These are phyloP conservation scores for Aphaenogaster ashmeadi DNA, from an alignment of 1,140 invertebrate species.

Conservation along the genomic window DNA sequence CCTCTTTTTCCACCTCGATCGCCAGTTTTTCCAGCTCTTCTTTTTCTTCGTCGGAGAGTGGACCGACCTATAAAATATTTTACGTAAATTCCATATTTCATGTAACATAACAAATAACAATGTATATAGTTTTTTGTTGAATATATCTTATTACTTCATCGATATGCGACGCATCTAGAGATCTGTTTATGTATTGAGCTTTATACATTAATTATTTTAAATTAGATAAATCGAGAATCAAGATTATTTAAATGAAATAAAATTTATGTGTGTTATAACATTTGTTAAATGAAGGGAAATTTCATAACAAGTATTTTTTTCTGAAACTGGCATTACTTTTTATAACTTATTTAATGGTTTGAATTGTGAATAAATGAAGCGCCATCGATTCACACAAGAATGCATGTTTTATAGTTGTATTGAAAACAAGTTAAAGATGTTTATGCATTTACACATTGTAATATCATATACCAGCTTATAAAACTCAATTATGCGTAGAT, in stretches of 20 bases:
- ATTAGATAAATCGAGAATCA: not conserved
- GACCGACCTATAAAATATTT: slow-evolving; percentile 68
- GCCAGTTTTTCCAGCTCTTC: slow-evolving; percentile 70
- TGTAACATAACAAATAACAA: not conserved
- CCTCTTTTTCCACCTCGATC: slow-evolving; percentile 76
- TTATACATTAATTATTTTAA: slow-evolving; percentile 10
- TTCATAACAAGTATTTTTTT: not conserved
- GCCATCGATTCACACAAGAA: not conserved
- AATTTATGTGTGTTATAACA: not conserved
- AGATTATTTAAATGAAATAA: not conserved
- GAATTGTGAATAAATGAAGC: slow-evolving; percentile 3
- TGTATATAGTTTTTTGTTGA: not conserved
- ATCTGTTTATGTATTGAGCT: not conserved
- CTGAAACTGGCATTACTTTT: not conserved
- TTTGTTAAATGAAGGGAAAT: not conserved
- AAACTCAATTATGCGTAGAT: slow-evolving; percentile 29
- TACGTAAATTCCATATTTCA: not conserved
- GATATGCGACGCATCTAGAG: not conserved
- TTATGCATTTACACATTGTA: slow-evolving; percentile 12
- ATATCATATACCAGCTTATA: not conserved
- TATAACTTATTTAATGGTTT: not conserved
- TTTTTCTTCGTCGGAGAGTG: slow-evolving; percentile 73
- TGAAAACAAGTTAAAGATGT: slow-evolving; percentile 16
- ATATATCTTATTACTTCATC: not conserved
- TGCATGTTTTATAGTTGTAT: not conserved